phyloP scores from a whole-genome alignment of 2,113 vertebrate species.

The Callocephalon fimbriatum region DNA sequence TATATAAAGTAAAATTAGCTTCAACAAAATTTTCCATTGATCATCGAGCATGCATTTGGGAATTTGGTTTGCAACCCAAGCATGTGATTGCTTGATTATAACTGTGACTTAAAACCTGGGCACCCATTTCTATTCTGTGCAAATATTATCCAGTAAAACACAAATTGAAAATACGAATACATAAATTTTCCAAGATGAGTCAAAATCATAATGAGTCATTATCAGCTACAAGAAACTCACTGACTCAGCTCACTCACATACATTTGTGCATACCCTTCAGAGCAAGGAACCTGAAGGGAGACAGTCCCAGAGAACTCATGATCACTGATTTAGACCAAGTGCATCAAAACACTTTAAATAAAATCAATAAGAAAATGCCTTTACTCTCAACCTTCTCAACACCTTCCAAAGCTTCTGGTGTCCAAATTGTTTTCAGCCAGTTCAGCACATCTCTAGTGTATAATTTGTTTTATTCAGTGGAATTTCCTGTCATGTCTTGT shows the following conservation, averaged over 20 bases:
- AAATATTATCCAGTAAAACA: background rate
- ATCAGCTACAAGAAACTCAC: background rate
- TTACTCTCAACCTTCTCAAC: constrained; percentile 37
- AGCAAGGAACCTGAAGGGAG: background rate
- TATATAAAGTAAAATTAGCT: background rate
- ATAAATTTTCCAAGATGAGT: background rate
- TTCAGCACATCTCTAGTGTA: constrained; percentile 48
- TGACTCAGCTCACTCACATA: background rate
- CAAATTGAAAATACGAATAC: background rate
- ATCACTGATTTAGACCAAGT: background rate
- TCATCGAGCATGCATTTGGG: background rate
- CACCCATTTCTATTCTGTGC: background rate
- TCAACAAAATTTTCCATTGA: background rate
- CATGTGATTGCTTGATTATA: background rate
- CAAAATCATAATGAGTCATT: background rate
- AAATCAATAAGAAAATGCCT: background rate
- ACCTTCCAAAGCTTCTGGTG: constrained; percentile 3
- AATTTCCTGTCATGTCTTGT: constrained; percentile 53
- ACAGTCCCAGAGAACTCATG: background rate
- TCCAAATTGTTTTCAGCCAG: constrained; percentile 53
- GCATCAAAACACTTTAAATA: background rate
- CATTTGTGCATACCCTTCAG: fast-evolving
- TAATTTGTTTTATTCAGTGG: constrained; percentile 63
- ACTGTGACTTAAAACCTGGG: background rate
- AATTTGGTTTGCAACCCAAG: background rate